phyloP scores from a whole-genome alignment of 2,797 vertebrate genomes.

The Poecile montanus region DNA sequence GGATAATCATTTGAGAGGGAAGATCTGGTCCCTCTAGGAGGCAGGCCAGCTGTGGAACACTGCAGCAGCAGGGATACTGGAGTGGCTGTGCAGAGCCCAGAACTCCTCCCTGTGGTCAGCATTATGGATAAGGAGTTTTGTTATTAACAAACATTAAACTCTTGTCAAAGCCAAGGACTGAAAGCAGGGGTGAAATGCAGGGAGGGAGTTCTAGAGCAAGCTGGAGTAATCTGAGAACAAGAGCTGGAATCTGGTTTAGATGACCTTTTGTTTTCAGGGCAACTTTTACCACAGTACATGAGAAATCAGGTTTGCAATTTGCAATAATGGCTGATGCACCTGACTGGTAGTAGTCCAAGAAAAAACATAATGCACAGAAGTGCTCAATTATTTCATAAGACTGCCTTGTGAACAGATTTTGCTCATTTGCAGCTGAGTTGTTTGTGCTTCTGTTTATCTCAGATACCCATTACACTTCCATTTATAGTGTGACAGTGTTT shows the following conservation, averaged over 20 bases:
- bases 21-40: background rate
- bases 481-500: slow-evolving; percentile 60
- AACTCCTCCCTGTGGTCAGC: background rate
- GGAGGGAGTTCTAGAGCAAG: background rate
- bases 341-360: background rate
- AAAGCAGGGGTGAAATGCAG: background rate
- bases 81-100: background rate
- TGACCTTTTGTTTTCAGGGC: background rate
- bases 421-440: slow-evolving; percentile 59
- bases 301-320: background rate
- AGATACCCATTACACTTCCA: slow-evolving; percentile 52
- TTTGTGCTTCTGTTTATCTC: slow-evolving; percentile 62
- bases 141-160: background rate
- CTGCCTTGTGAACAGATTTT: slow-evolving; percentile 55
- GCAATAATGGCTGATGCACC: background rate
- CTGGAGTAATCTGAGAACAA: background rate
- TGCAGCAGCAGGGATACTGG: background rate
- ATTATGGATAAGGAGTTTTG: background rate
- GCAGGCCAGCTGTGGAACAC: background rate
- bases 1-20: slow-evolving; percentile 21
- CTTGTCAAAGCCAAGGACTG: slow-evolving; percentile 5
- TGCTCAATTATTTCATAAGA: slow-evolving; percentile 41
- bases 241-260: background rate
- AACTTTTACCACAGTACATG: background rate
- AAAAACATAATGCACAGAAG: background rate